Base-by-base conservation (phyloP, 1,140 invertebrate species). In the Musca domestica region DNA sequence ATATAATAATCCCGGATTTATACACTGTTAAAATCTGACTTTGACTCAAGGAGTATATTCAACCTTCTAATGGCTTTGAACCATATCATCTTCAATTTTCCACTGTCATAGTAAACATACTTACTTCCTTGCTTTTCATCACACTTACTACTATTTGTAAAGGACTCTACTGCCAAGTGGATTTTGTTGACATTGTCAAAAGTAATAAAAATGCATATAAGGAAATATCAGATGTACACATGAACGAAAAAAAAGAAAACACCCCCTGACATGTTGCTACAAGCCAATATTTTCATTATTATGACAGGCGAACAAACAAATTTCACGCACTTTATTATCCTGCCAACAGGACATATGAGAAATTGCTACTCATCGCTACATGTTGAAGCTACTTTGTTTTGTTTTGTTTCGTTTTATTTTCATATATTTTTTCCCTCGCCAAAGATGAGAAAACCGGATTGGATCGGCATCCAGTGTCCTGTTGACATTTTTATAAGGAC, bases 401-500 rank as follows among this genome's bases (percentile, higher is more conserved):
- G 34, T 41, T 5, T 41, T n/a, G n/a, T n/a, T n/a, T n/a, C n/a
- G n/a, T n/a, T n/a, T 5, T 41, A 12, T 41, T 41, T 41, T 41
- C 12, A 2, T 41, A 10, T 12, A 41, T 5, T 41, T 5, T 41
- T 41, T 9, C 34, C 10, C 34, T 41, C 6, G 12, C 34, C 6
- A 41, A 41, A 41, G 34, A 41, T 41, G 34, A 27, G 52, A n/a
- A 27, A 27, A 25, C 34, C 20, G 56, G 27, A 58, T 58, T 58
- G 54, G 27, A 7, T n/a, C 3, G 15, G 19, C 27, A 17, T 56
- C 27, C 25, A n/a, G 27, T 27, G 56, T 61, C 19, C 34, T 61
- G 56, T 61, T 61, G 56, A 61, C 56, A 61, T 61, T 61, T 61
- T 61, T 61, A 61, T 61, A 61, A 61, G 56, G 56, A 61, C 56